Evolutionary conservation across 64 coral and sea anemone species (phyloP).

Genomic region (Platygyra sinensis): DNA sequence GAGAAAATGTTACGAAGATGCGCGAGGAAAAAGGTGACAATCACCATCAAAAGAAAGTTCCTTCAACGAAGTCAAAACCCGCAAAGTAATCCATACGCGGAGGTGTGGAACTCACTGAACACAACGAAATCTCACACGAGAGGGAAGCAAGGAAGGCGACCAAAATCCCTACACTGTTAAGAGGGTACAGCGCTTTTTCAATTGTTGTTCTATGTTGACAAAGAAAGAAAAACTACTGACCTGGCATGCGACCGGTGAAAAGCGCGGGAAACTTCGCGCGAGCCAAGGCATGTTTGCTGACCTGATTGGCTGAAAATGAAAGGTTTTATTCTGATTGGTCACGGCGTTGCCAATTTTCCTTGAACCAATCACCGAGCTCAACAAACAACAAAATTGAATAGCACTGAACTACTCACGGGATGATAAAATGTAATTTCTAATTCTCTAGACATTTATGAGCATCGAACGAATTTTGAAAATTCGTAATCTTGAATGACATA

Average conservation of each 20-base stretch:
- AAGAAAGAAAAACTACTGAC: background rate
- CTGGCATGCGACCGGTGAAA: background rate
- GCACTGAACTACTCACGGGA: background rate
- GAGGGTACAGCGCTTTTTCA: no score
- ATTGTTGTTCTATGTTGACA: no score
- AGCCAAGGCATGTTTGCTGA: background rate
- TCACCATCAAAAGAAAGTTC: slow-evolving; percentile 70
- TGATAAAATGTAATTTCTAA: no score
- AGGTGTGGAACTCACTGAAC: slow-evolving; percentile 47
- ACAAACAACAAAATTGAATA: background rate
- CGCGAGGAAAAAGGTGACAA: slow-evolving; percentile 21
- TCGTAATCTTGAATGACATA: no score
- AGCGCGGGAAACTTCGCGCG: background rate
- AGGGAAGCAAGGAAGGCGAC: background rate
- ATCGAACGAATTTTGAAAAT: no score
- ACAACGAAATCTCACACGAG: background rate
- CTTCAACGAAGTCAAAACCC: slow-evolving; percentile 34
- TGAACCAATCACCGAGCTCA: background rate
- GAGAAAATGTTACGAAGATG: slow-evolving; percentile 51
- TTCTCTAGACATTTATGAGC: no score
- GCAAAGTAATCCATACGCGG: slow-evolving; percentile 46
- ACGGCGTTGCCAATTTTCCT: background rate
- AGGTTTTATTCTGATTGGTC: background rate
- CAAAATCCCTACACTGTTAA: slow-evolving; percentile 15
- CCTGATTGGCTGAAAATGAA: background rate